Percentiles rank a stretch among this genome's conserved stretches.
Evolutionary conservation across 64 coral and sea anemone species (phyloP).

Genomic region (Actinia equina): DNA sequence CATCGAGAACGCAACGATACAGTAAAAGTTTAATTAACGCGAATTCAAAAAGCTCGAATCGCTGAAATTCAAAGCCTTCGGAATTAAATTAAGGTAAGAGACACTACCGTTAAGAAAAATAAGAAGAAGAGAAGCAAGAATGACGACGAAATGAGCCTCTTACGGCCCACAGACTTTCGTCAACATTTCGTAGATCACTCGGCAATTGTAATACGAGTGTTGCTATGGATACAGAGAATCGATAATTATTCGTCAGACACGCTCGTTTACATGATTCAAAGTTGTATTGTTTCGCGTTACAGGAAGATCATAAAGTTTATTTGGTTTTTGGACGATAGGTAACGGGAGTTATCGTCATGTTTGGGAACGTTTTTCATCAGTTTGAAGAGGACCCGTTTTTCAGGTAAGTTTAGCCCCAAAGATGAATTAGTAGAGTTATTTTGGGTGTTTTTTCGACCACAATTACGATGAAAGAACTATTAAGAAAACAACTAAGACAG

Average conservation of each 20-base stretch:
- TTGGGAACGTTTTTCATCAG: slow-evolving; percentile 21
- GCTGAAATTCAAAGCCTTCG: not conserved
- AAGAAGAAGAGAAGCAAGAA: not conserved
- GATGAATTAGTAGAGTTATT: not conserved
- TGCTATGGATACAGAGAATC: not conserved
- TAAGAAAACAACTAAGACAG: no score
- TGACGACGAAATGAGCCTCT: not conserved
- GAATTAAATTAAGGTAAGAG: not conserved
- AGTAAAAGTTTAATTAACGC: not conserved
- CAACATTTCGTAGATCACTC: not conserved
- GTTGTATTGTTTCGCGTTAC: not conserved
- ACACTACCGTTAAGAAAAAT: not conserved
- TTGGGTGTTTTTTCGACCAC: not conserved
- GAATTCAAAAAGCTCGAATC: not conserved
- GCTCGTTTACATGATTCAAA: slow-evolving; percentile 3
- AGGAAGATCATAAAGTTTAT: not conserved
- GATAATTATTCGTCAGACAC: not conserved
- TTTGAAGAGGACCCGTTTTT: slow-evolving; percentile 67
- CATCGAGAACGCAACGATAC: not conserved
- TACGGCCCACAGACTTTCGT: not conserved
- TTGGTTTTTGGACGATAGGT: not conserved
- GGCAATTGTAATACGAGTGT: not conserved
- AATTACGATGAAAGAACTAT: not conserved
- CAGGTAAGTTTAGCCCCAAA: slow-evolving; percentile 28
- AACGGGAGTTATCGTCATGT: slow-evolving; percentile 7